These are phyloP conservation scores for Listronotus oregonensis DNA, from an alignment of 1,140 invertebrate genomes.

Conservation along the genomic window DNA sequence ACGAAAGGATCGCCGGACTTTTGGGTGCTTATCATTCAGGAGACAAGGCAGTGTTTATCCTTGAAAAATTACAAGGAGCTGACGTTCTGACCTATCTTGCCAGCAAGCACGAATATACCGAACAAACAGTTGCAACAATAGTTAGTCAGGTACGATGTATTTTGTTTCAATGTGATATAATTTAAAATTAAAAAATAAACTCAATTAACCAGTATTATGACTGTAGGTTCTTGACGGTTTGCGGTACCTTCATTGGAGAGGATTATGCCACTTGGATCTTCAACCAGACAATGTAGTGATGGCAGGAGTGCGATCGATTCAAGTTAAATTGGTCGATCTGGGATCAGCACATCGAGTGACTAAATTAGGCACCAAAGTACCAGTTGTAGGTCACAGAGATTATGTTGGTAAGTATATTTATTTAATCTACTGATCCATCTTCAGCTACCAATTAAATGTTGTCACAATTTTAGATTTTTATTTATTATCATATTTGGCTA, in stretches of 20 bases:
- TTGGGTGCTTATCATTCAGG: slow-evolving; percentile 72
- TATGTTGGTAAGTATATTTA: slow-evolving; percentile 66
- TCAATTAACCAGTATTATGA: not conserved
- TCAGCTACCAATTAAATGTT: too few relatives aligned
- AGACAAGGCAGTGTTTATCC: slow-evolving; percentile 72
- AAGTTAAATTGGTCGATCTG: slow-evolving; percentile 92
- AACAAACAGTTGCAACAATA: slow-evolving; percentile 86
- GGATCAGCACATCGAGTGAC: slow-evolving; percentile 81
- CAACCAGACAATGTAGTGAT: slow-evolving; percentile 98
- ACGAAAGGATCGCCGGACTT: slow-evolving; percentile 82
- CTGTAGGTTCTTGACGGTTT: slow-evolving; percentile 78
- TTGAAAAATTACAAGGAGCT: slow-evolving; percentile 90
- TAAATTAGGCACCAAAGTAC: slow-evolving; percentile 76
- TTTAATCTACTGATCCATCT: too few relatives aligned
- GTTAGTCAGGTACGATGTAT: slow-evolving; percentile 68
- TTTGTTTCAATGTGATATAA: too few relatives aligned
- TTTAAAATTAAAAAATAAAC: too few relatives aligned
- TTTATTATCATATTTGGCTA: too few relatives aligned
- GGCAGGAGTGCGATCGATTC: slow-evolving; percentile 80
- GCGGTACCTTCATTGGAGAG: slow-evolving; percentile 92
- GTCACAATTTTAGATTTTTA: too few relatives aligned
- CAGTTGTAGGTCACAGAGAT: slow-evolving; percentile 70
- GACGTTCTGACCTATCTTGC: slow-evolving; percentile 88
- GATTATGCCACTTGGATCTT: slow-evolving; percentile 89
- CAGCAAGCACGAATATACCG: slow-evolving; percentile 84